Percentiles rank a stretch among this genome's conserved stretches.
Conservation (phyloP, 2,113 vertebrate species). For the Chrysemys picta region DNA sequence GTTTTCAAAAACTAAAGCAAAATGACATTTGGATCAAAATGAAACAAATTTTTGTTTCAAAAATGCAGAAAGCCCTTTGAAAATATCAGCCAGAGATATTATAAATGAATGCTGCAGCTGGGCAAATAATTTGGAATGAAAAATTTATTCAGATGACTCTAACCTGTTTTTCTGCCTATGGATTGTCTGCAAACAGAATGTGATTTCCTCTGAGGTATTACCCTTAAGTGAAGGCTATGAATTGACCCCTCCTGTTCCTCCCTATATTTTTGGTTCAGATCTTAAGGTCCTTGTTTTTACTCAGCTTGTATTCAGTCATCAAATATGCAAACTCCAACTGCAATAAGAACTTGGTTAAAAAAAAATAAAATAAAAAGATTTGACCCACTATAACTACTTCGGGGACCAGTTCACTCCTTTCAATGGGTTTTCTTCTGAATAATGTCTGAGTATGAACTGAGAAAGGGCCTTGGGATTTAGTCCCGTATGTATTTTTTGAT, state of each 20-base stretch:
- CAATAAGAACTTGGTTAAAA: background rate
- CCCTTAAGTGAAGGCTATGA: background rate
- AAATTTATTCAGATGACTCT: background rate
- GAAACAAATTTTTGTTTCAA: background rate
- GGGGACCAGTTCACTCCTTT: background rate
- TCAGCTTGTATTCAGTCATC: background rate
- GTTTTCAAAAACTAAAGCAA: background rate
- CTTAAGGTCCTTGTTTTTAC: background rate
- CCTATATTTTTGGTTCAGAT: fast-evolving
- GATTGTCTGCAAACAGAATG: background rate
- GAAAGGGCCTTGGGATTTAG: background rate
- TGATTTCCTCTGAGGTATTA: background rate
- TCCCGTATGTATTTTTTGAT: background rate
- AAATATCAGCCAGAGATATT: background rate
- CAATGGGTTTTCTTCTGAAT: background rate
- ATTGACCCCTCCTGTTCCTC: background rate
- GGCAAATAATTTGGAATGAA: background rate
- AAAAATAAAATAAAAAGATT: background rate
- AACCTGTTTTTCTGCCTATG: background rate
- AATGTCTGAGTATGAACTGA: background rate
- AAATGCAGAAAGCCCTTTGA: background rate
- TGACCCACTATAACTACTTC: background rate
- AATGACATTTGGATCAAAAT: background rate
- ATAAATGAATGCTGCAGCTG: background rate
- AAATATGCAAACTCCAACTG: background rate